phyloP scores from a whole-genome alignment of 2,113 vertebrate genomes.

The Crypturellus undulatus region DNA sequence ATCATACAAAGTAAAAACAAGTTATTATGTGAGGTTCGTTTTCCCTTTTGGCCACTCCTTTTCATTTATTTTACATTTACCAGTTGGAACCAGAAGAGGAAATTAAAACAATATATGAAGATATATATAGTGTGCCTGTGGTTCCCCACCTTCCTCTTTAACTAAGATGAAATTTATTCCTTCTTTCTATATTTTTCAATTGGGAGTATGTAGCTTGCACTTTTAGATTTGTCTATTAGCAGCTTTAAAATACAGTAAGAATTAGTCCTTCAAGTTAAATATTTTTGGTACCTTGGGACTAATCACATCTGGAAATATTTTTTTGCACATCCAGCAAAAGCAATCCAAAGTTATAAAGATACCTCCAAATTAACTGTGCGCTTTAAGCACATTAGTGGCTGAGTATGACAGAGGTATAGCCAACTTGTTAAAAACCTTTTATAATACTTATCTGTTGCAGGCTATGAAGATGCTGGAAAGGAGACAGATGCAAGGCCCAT shows the following conservation, averaged over 20 bases:
- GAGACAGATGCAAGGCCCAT: neutral
- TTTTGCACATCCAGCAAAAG: conserved; percentile 26
- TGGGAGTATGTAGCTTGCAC: neutral
- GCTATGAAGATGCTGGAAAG: neutral
- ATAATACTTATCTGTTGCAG: neutral
- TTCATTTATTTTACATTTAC: conserved; percentile 10
- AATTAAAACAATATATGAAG: conserved; percentile 23
- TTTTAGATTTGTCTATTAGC: conserved; percentile 36
- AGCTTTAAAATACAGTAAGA: conserved; percentile 25
- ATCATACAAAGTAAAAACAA: neutral
- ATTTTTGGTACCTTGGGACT: conserved; percentile 12
- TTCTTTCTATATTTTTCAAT: neutral
- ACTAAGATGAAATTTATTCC: neutral
- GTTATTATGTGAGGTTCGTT: neutral
- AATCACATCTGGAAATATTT: conserved; percentile 45
- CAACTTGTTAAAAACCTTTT: neutral
- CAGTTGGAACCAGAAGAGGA: conserved; percentile 14
- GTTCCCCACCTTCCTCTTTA: neutral
- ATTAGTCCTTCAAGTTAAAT: conserved; percentile 13
- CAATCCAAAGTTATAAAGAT: conserved; percentile 3
- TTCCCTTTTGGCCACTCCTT: neutral
- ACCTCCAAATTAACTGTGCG: neutral
- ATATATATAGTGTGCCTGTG: neutral
- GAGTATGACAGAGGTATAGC: neutral
- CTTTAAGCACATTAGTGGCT: neutral